Base-by-base conservation (phyloP, 2,888 invertebrate species). In the Xylota sylvarum region DNA sequence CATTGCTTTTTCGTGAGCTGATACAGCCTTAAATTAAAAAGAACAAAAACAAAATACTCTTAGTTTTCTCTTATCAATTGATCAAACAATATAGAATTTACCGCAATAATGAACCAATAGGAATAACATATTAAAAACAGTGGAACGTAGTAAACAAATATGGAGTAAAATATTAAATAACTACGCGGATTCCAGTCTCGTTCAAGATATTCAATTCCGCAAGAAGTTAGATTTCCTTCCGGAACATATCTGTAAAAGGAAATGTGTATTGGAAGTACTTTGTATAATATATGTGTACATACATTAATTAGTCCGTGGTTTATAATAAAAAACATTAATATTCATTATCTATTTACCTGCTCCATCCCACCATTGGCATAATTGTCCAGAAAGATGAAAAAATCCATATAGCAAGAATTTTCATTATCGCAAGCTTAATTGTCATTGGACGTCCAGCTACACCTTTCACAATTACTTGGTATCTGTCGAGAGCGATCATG, bases 221-320 rank as follows among this genome's bases (percentile, higher is more conserved):
- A 98, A 40, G 97, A 97, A 55, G 97, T 97, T 95, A 98, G 96
- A 93, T 98, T 97, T 83, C 98, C 98, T 93, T 98, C 98, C 7
- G 98, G 98, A 60, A 98, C 97, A 91, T 98, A 98, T 91, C 97
- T 96, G n/a, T 32, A 37, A 69, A 46, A 48, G 0, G 14, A 27
- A 17, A 2, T n/a, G 2, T 56, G 7, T 35, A 27, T 23, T 23
- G 23, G 23, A 23, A 2, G 1, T 23, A 23, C 23, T 23, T 23
- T 23, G 23, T 23, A 3, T 23, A 23, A 23, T 23, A 23, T n/a
- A n/a, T n/a, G n/a, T n/a, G n/a, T n/a, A n/a, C n/a, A n/a, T 23
- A 23, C 23, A 23, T 23, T 23, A 2, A 23, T 23, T 23, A 23
- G 1, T 2, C 23, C 2, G 2, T 23, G 3, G 23, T 23, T 3